These are phyloP conservation scores for Orchesella flavescens DNA, from an alignment of 2,888 invertebrate genomes.

Conservation along the genomic window DNA sequence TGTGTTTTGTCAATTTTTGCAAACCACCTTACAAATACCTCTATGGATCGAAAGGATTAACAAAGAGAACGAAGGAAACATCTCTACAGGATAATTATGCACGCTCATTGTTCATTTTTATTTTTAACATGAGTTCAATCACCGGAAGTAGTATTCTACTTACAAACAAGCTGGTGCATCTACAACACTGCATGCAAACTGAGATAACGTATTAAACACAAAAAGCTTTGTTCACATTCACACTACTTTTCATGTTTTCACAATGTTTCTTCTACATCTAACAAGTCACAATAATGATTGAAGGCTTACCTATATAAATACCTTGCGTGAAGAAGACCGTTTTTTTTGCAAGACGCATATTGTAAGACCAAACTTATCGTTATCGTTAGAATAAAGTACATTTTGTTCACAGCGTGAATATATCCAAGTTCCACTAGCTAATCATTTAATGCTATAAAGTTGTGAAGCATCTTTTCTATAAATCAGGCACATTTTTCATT, in stretches of 20 bases:
- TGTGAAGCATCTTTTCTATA: too few relatives aligned
- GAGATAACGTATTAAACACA: too few relatives aligned
- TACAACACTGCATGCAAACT: too few relatives aligned
- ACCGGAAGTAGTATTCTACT: constrained; percentile 39
- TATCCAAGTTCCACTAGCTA: too few relatives aligned
- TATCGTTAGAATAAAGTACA: too few relatives aligned
- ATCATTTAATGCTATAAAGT: too few relatives aligned
- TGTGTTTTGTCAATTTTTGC: background rate
- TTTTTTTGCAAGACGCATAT: too few relatives aligned
- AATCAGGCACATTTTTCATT: too few relatives aligned
- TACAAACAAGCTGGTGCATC: background rate
- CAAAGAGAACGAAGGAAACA: background rate
- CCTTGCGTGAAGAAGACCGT: too few relatives aligned
- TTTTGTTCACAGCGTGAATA: too few relatives aligned
- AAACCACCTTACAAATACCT: background rate
- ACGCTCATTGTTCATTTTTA: background rate
- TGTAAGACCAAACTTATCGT: too few relatives aligned
- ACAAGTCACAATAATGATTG: background rate
- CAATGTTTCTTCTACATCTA: background rate
- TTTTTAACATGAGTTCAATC: constrained; percentile 35
- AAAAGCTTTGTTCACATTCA: background rate
- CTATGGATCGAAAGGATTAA: background rate
- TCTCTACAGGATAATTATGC: constrained; percentile 1
- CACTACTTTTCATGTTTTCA: background rate
- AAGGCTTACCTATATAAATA: too few relatives aligned